Evolutionary conservation across 1,140 invertebrate species (phyloP).

Genomic region (Caenorhabditis remanei): DNA sequence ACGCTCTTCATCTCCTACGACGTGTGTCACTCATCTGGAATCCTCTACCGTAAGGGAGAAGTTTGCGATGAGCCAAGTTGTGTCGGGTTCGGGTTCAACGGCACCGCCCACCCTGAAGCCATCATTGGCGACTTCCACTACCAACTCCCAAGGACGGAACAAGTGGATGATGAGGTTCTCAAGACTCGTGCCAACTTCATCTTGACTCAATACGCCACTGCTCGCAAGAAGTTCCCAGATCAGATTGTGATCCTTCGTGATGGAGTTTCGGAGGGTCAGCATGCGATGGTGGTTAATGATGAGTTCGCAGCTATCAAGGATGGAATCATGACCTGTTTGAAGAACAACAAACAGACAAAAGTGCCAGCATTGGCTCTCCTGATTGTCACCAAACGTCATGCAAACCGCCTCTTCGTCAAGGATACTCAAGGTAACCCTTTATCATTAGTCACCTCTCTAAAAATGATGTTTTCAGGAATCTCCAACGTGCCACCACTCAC

Average conservation of each 20-base stretch:
- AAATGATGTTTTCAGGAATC: constrained; percentile 56
- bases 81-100: constrained; percentile 62
- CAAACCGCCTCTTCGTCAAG: constrained; percentile 14
- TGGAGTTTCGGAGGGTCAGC: constrained; percentile 62
- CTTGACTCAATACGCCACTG: constrained; percentile 18
- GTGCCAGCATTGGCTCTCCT: not conserved
- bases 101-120: not conserved
- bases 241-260: constrained; percentile 55
- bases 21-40: constrained; percentile 45
- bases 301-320: constrained; percentile 45
- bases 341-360: not conserved
- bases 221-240: constrained; percentile 16
- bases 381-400: not conserved
- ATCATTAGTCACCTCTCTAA: not conserved
- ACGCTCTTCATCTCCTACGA: constrained; percentile 53
- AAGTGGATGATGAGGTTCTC: constrained; percentile 44
- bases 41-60: not conserved
- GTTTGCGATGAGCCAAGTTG: not conserved
- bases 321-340: not conserved
- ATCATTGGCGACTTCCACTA: constrained; percentile 65
- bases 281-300: constrained; percentile 49
- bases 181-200: constrained; percentile 14
- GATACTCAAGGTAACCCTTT: constrained; percentile 20
- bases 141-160: constrained; percentile 52
- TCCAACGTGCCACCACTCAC: constrained; percentile 11